These are phyloP conservation scores for Campylorhamphus procurvoides DNA, from an alignment of 2,113 vertebrate genomes.

Conservation along the genomic window DNA sequence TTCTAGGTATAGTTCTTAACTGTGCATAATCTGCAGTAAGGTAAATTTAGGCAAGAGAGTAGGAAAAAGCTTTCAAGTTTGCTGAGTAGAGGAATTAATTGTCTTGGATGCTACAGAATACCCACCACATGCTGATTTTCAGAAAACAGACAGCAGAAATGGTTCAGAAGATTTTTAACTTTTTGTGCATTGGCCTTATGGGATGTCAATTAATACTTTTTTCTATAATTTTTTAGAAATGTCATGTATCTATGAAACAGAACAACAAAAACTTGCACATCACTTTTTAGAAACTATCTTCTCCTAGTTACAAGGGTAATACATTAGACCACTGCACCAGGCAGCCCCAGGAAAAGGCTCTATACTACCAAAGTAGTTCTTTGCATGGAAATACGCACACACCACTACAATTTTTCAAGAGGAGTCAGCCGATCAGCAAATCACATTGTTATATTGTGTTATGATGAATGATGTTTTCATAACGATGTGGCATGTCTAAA, in stretches of 20 bases:
- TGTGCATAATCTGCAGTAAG: background rate
- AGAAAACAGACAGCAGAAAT: background rate
- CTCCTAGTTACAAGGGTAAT: background rate
- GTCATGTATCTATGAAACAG: background rate
- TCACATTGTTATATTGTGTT: conserved; percentile 61
- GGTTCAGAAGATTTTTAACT: background rate
- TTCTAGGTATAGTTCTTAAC: background rate
- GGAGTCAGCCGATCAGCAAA: conserved; percentile 62
- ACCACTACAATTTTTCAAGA: background rate
- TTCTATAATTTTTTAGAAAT: background rate
- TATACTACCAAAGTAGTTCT: background rate
- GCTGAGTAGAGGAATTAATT: background rate
- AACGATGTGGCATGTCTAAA: conserved; percentile 59
- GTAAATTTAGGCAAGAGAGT: background rate
- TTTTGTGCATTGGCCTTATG: background rate
- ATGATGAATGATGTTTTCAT: conserved; percentile 71
- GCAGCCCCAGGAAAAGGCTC: background rate
- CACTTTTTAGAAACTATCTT: background rate
- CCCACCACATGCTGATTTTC: background rate
- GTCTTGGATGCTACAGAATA: background rate
- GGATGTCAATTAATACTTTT: background rate
- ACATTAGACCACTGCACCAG: background rate
- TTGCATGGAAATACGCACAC: background rate
- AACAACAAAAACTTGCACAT: background rate
- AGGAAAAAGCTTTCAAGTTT: background rate